phyloP scores from a whole-genome alignment of 2,113 vertebrate species.

The Eclectus roratus region DNA sequence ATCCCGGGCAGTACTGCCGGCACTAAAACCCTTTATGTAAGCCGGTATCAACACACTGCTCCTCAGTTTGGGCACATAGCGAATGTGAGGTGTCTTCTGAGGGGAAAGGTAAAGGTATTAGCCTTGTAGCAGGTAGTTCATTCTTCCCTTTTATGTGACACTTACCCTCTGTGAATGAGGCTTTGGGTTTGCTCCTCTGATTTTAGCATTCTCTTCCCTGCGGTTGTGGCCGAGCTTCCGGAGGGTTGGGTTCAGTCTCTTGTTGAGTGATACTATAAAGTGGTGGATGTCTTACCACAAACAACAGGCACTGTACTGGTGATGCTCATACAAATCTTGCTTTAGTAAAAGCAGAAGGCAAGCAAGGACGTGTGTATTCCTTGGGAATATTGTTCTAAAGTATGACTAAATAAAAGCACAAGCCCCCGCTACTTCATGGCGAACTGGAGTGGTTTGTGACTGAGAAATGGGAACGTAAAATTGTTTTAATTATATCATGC shows the following conservation, averaged over 20 bases:
- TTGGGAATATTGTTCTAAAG: background rate
- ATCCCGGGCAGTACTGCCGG: background rate
- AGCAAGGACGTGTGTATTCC: background rate
- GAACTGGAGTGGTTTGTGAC: background rate
- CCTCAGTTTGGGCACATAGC: rapidly evolving
- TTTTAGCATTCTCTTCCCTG: background rate
- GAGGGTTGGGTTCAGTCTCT: background rate
- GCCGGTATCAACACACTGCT: background rate
- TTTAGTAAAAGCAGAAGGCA: background rate
- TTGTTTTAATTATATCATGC: background rate
- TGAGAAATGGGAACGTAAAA: background rate
- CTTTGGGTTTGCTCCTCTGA: background rate
- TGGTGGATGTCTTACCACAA: background rate
- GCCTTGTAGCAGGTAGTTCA: background rate
- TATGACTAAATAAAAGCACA: background rate
- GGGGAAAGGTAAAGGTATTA: background rate
- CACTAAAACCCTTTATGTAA: background rate
- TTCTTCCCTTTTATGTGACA: background rate
- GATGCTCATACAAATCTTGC: background rate
- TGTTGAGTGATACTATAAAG: background rate
- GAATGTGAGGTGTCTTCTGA: background rate
- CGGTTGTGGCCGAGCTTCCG: background rate
- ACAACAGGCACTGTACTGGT: background rate
- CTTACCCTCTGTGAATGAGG: background rate
- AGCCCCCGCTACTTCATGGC: background rate